phyloP scores from a whole-genome alignment of 2,888 invertebrate species.

The Drosophila trichaetosa region DNA sequence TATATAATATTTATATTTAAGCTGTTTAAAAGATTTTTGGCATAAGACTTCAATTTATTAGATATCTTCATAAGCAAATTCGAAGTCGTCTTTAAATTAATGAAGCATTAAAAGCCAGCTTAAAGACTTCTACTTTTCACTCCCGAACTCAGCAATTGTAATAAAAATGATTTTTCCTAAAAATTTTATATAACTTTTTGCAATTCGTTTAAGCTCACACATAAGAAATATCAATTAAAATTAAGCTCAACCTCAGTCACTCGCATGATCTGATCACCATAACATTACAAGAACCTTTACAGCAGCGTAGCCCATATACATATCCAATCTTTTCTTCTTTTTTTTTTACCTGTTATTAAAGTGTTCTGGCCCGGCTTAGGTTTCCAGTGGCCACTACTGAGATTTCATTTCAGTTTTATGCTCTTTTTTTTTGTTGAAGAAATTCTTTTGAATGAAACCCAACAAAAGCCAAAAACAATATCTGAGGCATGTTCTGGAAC shows the following conservation, averaged over 20 bases:
- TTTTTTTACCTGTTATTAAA: conserved; percentile 27
- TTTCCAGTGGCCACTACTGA: conserved; percentile 33
- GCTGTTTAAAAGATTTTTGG: conserved; percentile 29
- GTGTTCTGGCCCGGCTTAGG: conserved; percentile 27
- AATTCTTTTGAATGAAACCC: conserved; percentile 59
- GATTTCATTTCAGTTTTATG: conserved; percentile 36
- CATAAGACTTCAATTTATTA: conserved; percentile 3
- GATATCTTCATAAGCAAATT: not conserved
- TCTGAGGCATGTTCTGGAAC: conserved; percentile 18
- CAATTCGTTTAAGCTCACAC: not conserved
- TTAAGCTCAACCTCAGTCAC: not conserved
- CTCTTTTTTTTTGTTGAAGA: conserved; percentile 14
- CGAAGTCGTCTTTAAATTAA: not conserved
- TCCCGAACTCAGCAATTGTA: not conserved
- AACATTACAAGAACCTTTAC: conserved; percentile 28
- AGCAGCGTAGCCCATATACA: not conserved
- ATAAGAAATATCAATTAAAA: not conserved
- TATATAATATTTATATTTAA: conserved; percentile 21
- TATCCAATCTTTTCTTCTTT: conserved; percentile 1
- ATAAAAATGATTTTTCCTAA: not conserved
- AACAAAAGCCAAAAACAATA: conserved; percentile 48
- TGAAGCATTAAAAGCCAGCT: not conserved
- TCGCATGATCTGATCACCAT: not conserved
- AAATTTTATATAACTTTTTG: not conserved
- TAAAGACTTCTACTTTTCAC: not conserved